These are phyloP conservation scores for Leptoclinus maculatus DNA, from an alignment of 2,797 vertebrate genomes.

Conservation along the genomic window DNA sequence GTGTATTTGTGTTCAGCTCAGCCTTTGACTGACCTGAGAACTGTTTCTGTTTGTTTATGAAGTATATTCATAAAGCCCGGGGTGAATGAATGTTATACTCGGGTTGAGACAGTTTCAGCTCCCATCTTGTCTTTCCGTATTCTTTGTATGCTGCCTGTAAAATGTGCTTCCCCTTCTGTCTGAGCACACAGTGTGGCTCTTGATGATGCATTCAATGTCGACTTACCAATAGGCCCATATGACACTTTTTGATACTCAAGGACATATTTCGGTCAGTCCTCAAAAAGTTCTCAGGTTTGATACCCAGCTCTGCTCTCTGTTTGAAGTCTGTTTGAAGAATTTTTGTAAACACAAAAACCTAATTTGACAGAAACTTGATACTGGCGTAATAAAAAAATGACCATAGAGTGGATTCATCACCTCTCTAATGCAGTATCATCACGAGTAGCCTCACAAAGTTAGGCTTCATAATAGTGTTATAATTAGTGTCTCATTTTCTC, in stretches of 20 bases:
- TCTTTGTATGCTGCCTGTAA: neutral
- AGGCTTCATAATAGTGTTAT: neutral
- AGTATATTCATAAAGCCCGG: too few species aligned
- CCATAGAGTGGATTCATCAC: neutral
- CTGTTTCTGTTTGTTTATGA: too few species aligned
- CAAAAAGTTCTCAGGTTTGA: neutral
- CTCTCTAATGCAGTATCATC: neutral
- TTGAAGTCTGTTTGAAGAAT: neutral
- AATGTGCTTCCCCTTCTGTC: neutral
- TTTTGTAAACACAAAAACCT: neutral
- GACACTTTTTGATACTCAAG: neutral
- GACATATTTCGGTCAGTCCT: too few species aligned
- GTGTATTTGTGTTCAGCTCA: neutral
- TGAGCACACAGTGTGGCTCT: neutral
- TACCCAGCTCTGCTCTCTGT: neutral
- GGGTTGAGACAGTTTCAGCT: neutral
- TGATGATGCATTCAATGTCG: neutral
- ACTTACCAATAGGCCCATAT: too few species aligned
- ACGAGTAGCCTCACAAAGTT: neutral
- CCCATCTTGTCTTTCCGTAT: neutral
- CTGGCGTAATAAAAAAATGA: neutral
- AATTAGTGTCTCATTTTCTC: slow-evolving; percentile 1
- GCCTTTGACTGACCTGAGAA: neutral
- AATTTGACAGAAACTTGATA: neutral
- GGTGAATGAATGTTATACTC: neutral